phyloP scores from a whole-genome alignment of 2,113 vertebrate species.

The Oxygymnocypris stewartii region DNA sequence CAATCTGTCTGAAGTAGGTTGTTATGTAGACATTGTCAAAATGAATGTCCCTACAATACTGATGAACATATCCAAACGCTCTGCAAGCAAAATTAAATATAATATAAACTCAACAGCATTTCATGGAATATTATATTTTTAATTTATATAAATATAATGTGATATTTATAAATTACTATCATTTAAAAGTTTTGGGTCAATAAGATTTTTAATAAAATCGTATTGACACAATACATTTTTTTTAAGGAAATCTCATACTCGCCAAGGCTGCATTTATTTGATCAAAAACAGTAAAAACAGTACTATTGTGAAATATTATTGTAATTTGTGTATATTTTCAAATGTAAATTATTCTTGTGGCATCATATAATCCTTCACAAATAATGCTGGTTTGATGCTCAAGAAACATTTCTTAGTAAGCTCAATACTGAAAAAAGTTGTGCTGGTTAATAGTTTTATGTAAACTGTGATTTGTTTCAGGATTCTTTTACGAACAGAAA shows the following conservation, averaged over 20 bases:
- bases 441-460: too few relatives aligned
- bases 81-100: slow-evolving; percentile 56
- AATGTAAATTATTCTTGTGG: too few relatives aligned
- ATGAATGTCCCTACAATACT: slow-evolving; percentile 71
- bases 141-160: too few relatives aligned
- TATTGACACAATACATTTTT: too few relatives aligned
- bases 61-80: slow-evolving; percentile 72
- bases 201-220: not conserved
- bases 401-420: too few relatives aligned
- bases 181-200: not conserved
- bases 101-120: not conserved
- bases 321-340: not conserved
- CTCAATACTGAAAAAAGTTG: too few relatives aligned
- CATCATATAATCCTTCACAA: too few relatives aligned
- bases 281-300: not conserved
- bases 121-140: not conserved
- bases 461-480: too few relatives aligned
- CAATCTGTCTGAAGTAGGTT: slow-evolving; percentile 83
- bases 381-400: too few relatives aligned
- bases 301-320: not conserved
- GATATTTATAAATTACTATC: not conserved
- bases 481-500: too few relatives aligned
- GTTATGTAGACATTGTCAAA: slow-evolving; percentile 85
- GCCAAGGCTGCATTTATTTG: not conserved
- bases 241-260: too few relatives aligned